These are phyloP conservation scores for Eulacestoma nigropectus DNA, from an alignment of 2,113 vertebrate genomes.

Conservation along the genomic window DNA sequence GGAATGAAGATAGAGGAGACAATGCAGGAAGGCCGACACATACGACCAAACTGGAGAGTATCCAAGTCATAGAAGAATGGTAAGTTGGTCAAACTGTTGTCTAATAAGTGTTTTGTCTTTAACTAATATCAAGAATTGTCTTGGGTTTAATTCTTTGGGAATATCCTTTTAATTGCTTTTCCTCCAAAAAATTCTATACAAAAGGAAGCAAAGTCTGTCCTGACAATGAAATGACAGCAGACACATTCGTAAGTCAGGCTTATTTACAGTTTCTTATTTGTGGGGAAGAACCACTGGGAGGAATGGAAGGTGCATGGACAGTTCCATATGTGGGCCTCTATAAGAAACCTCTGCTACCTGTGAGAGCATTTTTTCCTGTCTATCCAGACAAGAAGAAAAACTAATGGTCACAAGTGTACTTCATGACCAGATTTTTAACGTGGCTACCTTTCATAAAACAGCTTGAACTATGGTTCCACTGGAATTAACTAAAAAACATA, in stretches of 20 bases:
- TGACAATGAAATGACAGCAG: background rate
- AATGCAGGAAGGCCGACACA: conserved; percentile 69
- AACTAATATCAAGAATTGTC: background rate
- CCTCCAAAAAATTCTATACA: background rate
- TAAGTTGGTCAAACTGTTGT: conserved; percentile 52
- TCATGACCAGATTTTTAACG: background rate
- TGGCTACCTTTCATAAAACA: background rate
- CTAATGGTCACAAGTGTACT: background rate
- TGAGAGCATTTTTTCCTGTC: background rate
- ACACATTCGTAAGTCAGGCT: background rate
- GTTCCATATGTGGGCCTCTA: background rate
- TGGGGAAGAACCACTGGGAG: background rate
- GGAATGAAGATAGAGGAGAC: conserved; percentile 83
- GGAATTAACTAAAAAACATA: background rate
- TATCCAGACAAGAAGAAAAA: background rate
- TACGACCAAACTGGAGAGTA: conserved; percentile 78
- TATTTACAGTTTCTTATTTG: background rate
- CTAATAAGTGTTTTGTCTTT: background rate
- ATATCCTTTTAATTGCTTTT: background rate
- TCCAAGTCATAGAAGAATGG: conserved; percentile 79
- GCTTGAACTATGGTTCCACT: background rate
- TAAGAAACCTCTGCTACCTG: background rate
- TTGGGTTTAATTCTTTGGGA: background rate
- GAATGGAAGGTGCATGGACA: background rate
- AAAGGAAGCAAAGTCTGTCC: background rate